Conservation (phyloP, 92 coral and sea anemone species). For the Epizoanthus stellaris region DNA sequence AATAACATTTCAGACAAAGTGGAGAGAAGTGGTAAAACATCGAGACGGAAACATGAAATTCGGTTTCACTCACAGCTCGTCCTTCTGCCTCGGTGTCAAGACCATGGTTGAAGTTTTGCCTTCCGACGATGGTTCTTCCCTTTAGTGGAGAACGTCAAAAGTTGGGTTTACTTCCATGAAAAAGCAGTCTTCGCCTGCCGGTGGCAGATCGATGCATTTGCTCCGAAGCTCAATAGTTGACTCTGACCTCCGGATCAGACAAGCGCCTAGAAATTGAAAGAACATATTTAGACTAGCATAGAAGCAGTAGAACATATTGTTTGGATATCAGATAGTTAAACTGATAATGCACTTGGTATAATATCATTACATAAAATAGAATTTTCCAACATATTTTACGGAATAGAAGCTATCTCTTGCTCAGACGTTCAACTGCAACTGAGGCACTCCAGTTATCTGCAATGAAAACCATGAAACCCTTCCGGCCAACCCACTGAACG, state of each 20-base stretch:
- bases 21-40: neutral
- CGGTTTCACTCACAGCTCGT: conserved; percentile 85
- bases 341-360: conserved; percentile 31
- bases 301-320: conserved; percentile 8
- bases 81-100: conserved; percentile 96
- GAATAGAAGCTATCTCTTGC: conserved; percentile 36
- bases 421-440: conserved; percentile 35
- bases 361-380: conserved; percentile 21
- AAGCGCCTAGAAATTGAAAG: conserved; percentile 39
- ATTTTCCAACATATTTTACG: neutral
- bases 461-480: conserved; percentile 47
- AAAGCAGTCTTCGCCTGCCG: conserved; percentile 62
- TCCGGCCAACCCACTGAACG: conserved; percentile 21
- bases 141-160: conserved; percentile 51
- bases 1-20: conserved; percentile 27
- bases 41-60: neutral
- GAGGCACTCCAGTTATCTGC: conserved; percentile 29
- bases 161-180: conserved; percentile 57
- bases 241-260: conserved; percentile 45
- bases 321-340: conserved; percentile 10
- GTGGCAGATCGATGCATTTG: conserved; percentile 51
- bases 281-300: conserved; percentile 12
- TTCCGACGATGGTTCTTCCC: conserved; percentile 40
- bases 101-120: conserved; percentile 82
- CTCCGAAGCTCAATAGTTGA: conserved; percentile 14